Conservation (phyloP, 1,140 invertebrate species). For the Marisa cornuarietis region DNA sequence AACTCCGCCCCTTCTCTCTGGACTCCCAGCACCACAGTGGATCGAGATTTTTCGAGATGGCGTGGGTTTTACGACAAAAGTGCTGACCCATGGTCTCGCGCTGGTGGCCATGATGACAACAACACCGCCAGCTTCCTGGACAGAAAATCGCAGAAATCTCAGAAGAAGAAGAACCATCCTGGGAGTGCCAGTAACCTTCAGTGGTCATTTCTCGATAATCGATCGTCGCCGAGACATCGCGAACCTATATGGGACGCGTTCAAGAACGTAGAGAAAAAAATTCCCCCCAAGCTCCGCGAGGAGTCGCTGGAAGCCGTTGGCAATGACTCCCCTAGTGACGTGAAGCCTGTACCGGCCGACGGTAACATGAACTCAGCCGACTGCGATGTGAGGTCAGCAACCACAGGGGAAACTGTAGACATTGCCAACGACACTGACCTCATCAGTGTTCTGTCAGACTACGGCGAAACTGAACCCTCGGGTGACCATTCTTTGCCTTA, state of each 20-base stretch:
- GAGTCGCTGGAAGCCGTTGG: neutral
- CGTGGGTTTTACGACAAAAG: too few relatives aligned
- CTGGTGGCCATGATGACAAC: neutral
- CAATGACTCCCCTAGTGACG: neutral
- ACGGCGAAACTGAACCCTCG: neutral
- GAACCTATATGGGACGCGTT: constrained; percentile 22
- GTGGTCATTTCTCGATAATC: constrained; percentile 10
- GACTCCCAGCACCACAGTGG: neutral
- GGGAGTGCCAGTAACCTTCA: neutral
- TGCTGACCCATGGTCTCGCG: neutral
- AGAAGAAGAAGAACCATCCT: neutral
- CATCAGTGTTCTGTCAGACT: constrained; percentile 5
- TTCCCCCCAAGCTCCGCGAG: constrained; percentile 1
- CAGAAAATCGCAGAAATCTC: neutral
- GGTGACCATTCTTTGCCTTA: neutral
- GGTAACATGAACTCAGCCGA: neutral
- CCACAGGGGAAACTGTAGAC: neutral
- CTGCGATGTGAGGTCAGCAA: neutral
- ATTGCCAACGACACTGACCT: neutral
- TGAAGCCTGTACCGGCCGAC: neutral
- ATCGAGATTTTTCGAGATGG: neutral
- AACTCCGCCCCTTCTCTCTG: constrained; percentile 15
- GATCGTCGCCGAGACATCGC: constrained; percentile 8
- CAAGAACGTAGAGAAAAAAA: neutral
- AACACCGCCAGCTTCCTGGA: too few relatives aligned